These are phyloP conservation scores for Drosophila carrolli DNA, from an alignment of 1,140 invertebrate species.

Conservation along the genomic window DNA sequence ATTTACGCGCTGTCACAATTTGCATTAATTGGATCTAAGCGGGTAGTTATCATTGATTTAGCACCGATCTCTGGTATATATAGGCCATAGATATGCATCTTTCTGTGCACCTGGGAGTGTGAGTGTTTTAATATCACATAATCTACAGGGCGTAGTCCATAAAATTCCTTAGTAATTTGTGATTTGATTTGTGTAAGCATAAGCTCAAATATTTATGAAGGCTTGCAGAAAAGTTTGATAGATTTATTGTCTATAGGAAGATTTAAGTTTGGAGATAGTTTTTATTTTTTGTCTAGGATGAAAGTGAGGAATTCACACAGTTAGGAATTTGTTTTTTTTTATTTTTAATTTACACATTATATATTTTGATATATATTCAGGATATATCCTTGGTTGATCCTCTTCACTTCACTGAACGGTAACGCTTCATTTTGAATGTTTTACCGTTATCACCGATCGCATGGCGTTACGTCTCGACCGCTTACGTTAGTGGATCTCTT, in stretches of 20 bases:
- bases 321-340: constrained; percentile 21
- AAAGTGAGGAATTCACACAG: constrained; percentile 13
- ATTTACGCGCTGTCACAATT: constrained; percentile 78
- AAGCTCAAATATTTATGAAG: constrained; percentile 1
- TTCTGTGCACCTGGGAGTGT: constrained; percentile 20
- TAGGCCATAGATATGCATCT: constrained; percentile 60
- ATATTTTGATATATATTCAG: constrained; percentile 6
- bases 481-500: constrained; percentile 38
- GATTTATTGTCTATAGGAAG: constrained; percentile 46
- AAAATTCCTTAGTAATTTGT: constrained; percentile 30
- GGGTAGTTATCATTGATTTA: constrained; percentile 83
- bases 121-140: constrained; percentile 33
- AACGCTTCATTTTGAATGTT: constrained; percentile 32
- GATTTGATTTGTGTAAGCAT: constrained; percentile 35
- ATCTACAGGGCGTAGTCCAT: constrained; percentile 36
- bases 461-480: constrained; percentile 39
- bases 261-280: constrained; percentile 9
- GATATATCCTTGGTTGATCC: constrained; percentile 7
- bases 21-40: constrained; percentile 80
- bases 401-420: constrained; percentile 33
- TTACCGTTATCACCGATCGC: constrained; percentile 56
- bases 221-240: not conserved
- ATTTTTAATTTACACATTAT: constrained; percentile 29
- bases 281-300: constrained; percentile 10
- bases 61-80: constrained; percentile 74